Evolutionary conservation across 2,797 vertebrate genomes (phyloP).

Genomic region (Remorina albescens): DNA sequence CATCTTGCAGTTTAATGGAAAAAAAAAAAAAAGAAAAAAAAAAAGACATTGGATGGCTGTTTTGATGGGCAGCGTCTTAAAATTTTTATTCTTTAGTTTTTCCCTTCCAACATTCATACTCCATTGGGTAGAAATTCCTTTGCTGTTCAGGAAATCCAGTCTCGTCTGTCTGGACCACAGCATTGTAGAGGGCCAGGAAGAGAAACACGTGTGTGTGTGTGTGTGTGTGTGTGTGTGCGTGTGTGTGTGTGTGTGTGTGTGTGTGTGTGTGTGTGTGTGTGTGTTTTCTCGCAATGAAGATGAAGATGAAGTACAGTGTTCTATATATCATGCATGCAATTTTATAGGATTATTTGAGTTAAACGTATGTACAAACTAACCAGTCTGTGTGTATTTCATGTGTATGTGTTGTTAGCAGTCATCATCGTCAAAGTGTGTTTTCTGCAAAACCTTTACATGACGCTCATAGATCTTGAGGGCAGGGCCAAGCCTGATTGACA

Average conservation of each 20-base stretch:
- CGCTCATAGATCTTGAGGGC: constrained; percentile 92
- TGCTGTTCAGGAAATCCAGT: constrained; percentile 43
- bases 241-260: too few species aligned
- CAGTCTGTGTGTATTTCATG: constrained; percentile 30
- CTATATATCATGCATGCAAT: constrained; percentile 61
- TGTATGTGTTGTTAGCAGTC: constrained; percentile 78
- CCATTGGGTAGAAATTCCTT: constrained; percentile 40
- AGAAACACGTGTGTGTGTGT: constrained; percentile 4
- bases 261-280: too few species aligned
- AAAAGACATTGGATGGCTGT: constrained; percentile 31
- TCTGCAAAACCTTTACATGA: constrained; percentile 90
- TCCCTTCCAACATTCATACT: constrained; percentile 34
- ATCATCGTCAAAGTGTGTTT: constrained; percentile 89
- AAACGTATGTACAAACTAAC: constrained; percentile 50
- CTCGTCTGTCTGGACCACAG: constrained; percentile 27
- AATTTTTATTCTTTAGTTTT: constrained; percentile 13
- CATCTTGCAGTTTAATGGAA: constrained; percentile 25
- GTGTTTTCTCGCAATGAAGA: too few species aligned
- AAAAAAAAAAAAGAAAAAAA: constrained; percentile 50
- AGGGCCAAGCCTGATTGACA: constrained; percentile 90
- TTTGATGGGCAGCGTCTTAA: constrained; percentile 21
- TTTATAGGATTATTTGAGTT: constrained; percentile 50
- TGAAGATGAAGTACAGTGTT: constrained; percentile 29
- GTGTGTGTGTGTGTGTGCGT: too few species aligned
- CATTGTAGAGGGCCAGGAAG: background rate